Base-by-base conservation (phyloP, 2,888 invertebrate genomes). In the Ophioninae sp. region DNA sequence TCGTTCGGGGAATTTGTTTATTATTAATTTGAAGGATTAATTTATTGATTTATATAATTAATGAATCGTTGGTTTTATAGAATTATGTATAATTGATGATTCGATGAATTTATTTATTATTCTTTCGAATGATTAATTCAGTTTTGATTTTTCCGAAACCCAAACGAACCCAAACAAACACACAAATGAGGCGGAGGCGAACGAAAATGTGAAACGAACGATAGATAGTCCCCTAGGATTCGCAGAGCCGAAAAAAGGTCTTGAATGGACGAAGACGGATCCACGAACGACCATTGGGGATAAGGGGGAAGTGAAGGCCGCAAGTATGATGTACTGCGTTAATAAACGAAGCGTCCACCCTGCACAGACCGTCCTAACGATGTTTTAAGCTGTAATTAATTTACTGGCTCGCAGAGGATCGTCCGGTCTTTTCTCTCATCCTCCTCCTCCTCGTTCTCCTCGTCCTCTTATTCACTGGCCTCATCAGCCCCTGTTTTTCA, bases 321-420 rank as follows among this genome's bases (percentile, higher is more conserved):
- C 87, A 88, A 90, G 88, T 89, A 91, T 91, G 91, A 91, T 91
- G 89, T 91, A 91, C 89, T 88, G 91, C 89, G 88, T 90, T 91
- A 91, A 91, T 91, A 91, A 91, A 90, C 88, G 89, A 89, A 90
- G 87, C 85, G 85, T 88, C 88, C 86, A 86, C 56, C 77, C 85
- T 76, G 76, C n/a, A n/a, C 70, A 79, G 75, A 83, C 84, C 86
- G 88, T 88, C 88, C 91, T 91, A 91, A 91, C 91, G 91, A 91
- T 91, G 89, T 91, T 91, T 91, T 91, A 91, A 91, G 91, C 91
- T 90, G 89, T 91, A 91, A 91, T 91, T 91, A 91, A 91, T 91
- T 91, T 91, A 91, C 90, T 90, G 88, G 72, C 64, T 76, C 62
- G 62, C 13, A 73, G 61, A 72, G 75, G 79, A 72, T 56, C 56